Evolutionary conservation across 2,797 vertebrate genomes (phyloP).

Genomic region (Distichodus sexfasciatus): DNA sequence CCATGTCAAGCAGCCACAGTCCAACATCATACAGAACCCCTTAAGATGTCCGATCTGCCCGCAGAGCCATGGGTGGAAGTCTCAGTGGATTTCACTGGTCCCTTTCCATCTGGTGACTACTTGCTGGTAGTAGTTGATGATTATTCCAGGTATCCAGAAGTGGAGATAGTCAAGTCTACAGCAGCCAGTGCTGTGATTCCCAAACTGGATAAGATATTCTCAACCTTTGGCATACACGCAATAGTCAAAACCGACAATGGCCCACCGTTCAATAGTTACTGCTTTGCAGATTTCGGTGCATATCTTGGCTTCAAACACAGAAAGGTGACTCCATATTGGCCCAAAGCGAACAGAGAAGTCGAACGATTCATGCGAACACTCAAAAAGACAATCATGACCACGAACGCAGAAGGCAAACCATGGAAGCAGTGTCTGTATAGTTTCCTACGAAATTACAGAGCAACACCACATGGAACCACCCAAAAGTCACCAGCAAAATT

Average conservation of each 20-base stretch:
- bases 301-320: conserved; percentile 11
- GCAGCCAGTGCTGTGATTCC: conserved; percentile 26
- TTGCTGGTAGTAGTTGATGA: conserved; percentile 33
- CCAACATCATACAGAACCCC: conserved; percentile 3
- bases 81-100: conserved; percentile 40
- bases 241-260: conserved; percentile 41
- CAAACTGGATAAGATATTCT: conserved; percentile 26
- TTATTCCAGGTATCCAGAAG: conserved; percentile 20
- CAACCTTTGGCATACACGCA: conserved; percentile 34
- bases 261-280: conserved; percentile 30
- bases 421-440: no score
- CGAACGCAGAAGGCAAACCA: conserved; percentile 2
- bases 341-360: conserved; percentile 26
- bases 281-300: conserved; percentile 15
- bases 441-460: no score
- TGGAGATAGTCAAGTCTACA: neutral
- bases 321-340: conserved; percentile 34
- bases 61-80: neutral
- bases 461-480: no score
- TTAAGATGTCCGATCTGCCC: conserved; percentile 23
- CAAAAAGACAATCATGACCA: neutral
- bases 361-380: conserved; percentile 38
- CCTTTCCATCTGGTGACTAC: conserved; percentile 35
- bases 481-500: no score
- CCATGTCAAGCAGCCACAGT: conserved; percentile 31